Conservation (phyloP, 2,113 vertebrate species). For the Ranitomeya imitator region DNA sequence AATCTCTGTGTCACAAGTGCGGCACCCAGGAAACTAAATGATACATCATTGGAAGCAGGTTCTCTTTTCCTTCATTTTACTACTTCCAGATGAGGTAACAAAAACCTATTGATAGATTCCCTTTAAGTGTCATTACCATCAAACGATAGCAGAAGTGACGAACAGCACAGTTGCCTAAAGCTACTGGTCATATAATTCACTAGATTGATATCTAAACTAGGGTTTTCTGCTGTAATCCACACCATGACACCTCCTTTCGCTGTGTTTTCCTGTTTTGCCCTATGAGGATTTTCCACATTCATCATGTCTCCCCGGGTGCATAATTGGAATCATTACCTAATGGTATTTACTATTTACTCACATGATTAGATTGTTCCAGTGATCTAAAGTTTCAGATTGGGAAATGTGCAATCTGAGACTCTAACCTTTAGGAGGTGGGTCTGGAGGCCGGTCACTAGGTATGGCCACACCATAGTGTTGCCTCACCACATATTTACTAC, state of each 20-base stretch:
- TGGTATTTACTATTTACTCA: slow-evolving; percentile 57
- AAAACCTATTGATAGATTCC: neutral
- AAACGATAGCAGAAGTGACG: neutral
- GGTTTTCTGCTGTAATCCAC: neutral
- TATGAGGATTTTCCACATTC: neutral
- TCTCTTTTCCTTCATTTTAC: too few species aligned
- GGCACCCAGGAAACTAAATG: too few species aligned
- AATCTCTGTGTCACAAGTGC: too few species aligned
- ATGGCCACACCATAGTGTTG: slow-evolving; percentile 57
- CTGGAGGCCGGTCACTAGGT: slow-evolving; percentile 36
- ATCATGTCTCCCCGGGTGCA: neutral
- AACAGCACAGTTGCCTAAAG: neutral
- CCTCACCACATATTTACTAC: slow-evolving; percentile 68
- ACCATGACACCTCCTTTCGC: neutral
- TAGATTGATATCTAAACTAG: neutral
- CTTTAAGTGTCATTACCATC: neutral
- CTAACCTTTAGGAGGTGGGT: slow-evolving; percentile 73
- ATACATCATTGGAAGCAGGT: too few species aligned
- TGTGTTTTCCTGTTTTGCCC: neutral
- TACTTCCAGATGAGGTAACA: too few species aligned
- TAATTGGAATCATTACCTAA: slow-evolving; percentile 54
- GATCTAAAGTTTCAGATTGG: slow-evolving; percentile 63
- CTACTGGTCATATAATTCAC: neutral
- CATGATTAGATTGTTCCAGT: slow-evolving; percentile 61
- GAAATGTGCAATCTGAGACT: slow-evolving; percentile 67